Conservation (phyloP, 2,797 vertebrate species). For the Poeciliopsis presidionis region DNA sequence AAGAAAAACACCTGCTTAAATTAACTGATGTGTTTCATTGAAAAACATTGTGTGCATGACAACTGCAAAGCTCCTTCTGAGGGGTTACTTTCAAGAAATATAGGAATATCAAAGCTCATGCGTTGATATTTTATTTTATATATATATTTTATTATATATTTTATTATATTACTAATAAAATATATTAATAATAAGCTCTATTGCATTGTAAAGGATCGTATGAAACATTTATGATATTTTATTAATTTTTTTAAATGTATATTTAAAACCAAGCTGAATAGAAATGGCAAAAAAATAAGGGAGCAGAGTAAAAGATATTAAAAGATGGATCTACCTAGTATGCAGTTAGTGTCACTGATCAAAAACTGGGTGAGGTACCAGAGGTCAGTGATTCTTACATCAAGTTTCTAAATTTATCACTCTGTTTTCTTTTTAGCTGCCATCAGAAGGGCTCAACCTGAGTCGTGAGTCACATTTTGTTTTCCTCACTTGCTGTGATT, state of each 20-base stretch:
- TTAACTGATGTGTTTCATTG: constrained; percentile 26
- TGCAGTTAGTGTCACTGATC: constrained; percentile 6
- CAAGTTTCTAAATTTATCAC: constrained; percentile 28
- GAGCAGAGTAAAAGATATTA: constrained; percentile 1
- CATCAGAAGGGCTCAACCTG: neutral
- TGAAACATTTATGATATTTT: constrained; percentile 2
- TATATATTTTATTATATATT: too few species aligned
- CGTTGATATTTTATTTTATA: too few species aligned
- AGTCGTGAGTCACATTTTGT: constrained; percentile 5
- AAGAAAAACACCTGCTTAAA: constrained; percentile 34
- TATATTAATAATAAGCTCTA: neutral
- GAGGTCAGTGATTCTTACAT: constrained; percentile 19
- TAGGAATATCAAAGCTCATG: constrained; percentile 2
- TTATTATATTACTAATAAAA: neutral
- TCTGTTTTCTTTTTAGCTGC: constrained; percentile 16
- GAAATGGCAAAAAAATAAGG: neutral
- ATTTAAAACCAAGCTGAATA: neutral
- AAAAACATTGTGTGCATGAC: constrained; percentile 32
- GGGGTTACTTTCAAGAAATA: constrained; percentile 6
- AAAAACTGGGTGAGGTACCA: constrained; percentile 9
- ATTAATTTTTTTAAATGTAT: neutral
- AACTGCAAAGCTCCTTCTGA: constrained; percentile 19
- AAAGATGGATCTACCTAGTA: neutral
- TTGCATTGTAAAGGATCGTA: neutral
- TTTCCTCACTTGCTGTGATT: constrained; percentile 17